Percentiles rank a stretch among this genome's conserved stretches.
phyloP scores from a whole-genome alignment of 2,797 vertebrate species.

The Enteromius afrohamiltoni region DNA sequence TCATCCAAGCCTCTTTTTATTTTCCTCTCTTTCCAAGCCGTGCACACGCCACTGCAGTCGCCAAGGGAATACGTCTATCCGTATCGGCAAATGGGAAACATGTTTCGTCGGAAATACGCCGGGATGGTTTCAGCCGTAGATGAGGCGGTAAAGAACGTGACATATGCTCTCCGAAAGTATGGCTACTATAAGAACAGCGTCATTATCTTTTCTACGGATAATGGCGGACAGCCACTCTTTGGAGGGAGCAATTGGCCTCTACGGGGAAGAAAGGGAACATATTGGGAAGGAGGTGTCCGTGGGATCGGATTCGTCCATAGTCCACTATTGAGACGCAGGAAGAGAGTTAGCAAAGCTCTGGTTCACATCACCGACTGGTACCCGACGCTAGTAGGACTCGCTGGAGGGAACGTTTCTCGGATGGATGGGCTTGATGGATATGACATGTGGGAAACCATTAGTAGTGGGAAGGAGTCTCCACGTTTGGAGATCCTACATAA shows the following conservation, averaged over 20 bases:
- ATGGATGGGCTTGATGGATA: slow-evolving; percentile 87
- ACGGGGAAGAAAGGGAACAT: slow-evolving; percentile 94
- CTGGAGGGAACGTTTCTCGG: slow-evolving; percentile 84
- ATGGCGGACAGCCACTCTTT: slow-evolving; percentile 93
- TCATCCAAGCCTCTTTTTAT: slow-evolving; percentile 87
- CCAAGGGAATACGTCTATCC: slow-evolving; percentile 93
- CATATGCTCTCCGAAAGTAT: slow-evolving; percentile 91
- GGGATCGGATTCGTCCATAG: slow-evolving; percentile 96
- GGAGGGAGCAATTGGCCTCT: slow-evolving; percentile 98
- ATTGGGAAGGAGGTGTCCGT: slow-evolving; percentile 95
- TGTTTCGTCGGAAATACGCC: slow-evolving; percentile 90
- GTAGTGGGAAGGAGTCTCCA: slow-evolving; percentile 89
- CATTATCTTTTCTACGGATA: slow-evolving; percentile 94
- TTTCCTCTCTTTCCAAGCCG: slow-evolving; percentile 95
- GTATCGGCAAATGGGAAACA: slow-evolving; percentile 87
- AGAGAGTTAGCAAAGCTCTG: slow-evolving; percentile 86
- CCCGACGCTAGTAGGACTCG: slow-evolving; percentile 89
- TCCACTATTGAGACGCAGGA: slow-evolving; percentile 87
- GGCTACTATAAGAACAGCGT: slow-evolving; percentile 95
- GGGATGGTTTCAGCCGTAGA: slow-evolving; percentile 97
- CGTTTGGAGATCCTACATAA: slow-evolving; percentile 95
- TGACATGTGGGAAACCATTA: slow-evolving; percentile 91
- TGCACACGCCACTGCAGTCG: slow-evolving; percentile 93
- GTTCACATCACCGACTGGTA: slow-evolving; percentile 99
- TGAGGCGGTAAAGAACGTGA: slow-evolving; percentile 93